Base-by-base conservation (phyloP, 2,797 vertebrate species). In the Pelobates cultripes region DNA sequence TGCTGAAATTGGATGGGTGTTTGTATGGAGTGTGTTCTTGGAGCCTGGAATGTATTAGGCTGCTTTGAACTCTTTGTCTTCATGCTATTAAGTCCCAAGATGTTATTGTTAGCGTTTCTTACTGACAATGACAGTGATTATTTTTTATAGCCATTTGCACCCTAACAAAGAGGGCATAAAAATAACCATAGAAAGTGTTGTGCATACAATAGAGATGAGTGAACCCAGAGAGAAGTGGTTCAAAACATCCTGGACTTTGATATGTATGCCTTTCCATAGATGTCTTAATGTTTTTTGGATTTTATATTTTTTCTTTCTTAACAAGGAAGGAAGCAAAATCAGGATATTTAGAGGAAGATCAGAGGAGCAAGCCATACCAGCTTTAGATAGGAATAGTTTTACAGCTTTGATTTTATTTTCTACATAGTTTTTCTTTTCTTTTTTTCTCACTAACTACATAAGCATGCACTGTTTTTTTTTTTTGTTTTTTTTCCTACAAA, bases 101-200 rank as follows among this genome's bases (percentile, higher is more conserved):
- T 83, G 81, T 78, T 83, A 83, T 83, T 79, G 77, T 83, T 75
- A 79, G 66, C 28, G 15, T 79, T 84, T 68, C 40, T 84, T 84
- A 79, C 82, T 84, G 73, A 83, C 81, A 83, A 79, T 83, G 76
- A 83, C 77, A 66, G 77, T 75, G 77, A 79, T 84, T 84, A 79
- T 79, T 84, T 83, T 82, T 79, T 82, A 84, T 79, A 79, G 72
- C 66, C 77, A 84, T 84, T 84, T 84, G 71, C 77, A 84, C 71
- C 77, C 77, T 79, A 79, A 75, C 77, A 84, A 69, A 75, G 40
- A 75, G 82, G 73, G 72, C 73, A 84, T 79, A 70, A 70, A 82
- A 84, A 84, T 75, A 67, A 84, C 74, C 71, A 66, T 84, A 84
- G 82, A 84, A 84, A 84, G 77, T 84, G 82, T 79, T 84, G 60